phyloP scores from a whole-genome alignment of 2,888 invertebrate species.

The Psylliodes chrysocephalus region DNA sequence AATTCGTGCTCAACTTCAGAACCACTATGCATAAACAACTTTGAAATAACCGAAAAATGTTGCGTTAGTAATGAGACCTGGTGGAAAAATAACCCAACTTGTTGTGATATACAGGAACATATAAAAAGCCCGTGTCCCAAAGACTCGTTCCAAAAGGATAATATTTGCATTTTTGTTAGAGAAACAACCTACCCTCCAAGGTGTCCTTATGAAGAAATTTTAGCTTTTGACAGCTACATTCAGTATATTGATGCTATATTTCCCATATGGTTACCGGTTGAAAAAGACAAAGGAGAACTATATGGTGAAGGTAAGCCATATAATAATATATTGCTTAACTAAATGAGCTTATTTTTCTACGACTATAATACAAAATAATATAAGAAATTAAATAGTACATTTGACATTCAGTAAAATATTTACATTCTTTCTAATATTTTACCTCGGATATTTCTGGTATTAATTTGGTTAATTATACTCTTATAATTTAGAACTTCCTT shows the following conservation, averaged over 20 bases:
- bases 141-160: conserved; percentile 14
- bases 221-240: conserved; percentile 44
- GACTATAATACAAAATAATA: conserved; percentile 2
- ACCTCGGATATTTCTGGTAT: background rate
- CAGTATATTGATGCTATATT: conserved; percentile 16
- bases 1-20: conserved; percentile 11
- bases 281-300: conserved; percentile 28
- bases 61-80: conserved; percentile 42
- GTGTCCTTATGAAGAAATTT: conserved; percentile 46
- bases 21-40: conserved; percentile 6
- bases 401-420: background rate
- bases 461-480: background rate
- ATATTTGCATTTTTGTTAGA: conserved; percentile 41
- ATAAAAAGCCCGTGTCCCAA: conserved; percentile 46
- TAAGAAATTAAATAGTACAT: background rate
- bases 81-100: conserved; percentile 36
- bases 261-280: conserved; percentile 52
- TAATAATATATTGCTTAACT: too few species aligned
- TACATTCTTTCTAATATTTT: too few species aligned
- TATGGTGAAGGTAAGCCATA: conserved; percentile 48
- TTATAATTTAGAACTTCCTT: too few species aligned
- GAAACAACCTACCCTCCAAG: conserved; percentile 43
- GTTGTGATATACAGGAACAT: conserved; percentile 37
- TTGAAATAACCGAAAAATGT: conserved; percentile 26
- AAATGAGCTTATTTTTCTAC: too few species aligned